A percentile compares a stretch with the other conserved stretches of the same genome.
Conservation (phyloP, 2,888 invertebrate genomes). For the Mantis religiosa region DNA sequence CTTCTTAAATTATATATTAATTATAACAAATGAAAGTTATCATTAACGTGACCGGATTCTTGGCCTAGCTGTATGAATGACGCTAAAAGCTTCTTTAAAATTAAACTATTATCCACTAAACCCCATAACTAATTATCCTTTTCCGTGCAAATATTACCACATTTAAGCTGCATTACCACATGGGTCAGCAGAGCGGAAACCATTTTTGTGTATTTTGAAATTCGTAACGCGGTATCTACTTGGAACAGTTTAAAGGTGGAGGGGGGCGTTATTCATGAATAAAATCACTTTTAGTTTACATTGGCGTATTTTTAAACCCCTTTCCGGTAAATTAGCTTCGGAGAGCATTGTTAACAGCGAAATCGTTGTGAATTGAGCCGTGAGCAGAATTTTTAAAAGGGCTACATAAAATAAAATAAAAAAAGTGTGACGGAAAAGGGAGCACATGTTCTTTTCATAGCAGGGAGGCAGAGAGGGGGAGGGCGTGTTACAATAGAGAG, state of each 20-base stretch:
- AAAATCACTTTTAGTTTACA: background rate
- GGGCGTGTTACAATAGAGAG: background rate
- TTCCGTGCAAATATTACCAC: background rate
- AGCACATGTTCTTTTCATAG: background rate
- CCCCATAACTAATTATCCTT: too few species aligned
- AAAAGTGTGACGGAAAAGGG: background rate
- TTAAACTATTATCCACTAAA: too few species aligned
- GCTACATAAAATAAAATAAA: background rate
- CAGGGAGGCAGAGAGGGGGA: background rate
- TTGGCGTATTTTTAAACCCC: background rate
- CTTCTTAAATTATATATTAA: too few species aligned
- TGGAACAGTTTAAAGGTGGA: background rate
- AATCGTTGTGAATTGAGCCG: background rate
- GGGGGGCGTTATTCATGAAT: background rate
- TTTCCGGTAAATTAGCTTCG: background rate
- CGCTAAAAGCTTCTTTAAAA: too few species aligned
- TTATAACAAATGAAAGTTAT: too few species aligned
- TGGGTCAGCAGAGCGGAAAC: background rate
- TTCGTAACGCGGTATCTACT: background rate
- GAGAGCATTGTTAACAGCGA: background rate
- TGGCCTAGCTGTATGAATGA: too few species aligned
- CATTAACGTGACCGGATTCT: too few species aligned
- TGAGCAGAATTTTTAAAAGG: background rate
- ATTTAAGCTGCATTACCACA: background rate
- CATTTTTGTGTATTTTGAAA: background rate